These are phyloP conservation scores for Chloroceryle inda DNA, from an alignment of 2,797 vertebrate species.

Conservation along the genomic window DNA sequence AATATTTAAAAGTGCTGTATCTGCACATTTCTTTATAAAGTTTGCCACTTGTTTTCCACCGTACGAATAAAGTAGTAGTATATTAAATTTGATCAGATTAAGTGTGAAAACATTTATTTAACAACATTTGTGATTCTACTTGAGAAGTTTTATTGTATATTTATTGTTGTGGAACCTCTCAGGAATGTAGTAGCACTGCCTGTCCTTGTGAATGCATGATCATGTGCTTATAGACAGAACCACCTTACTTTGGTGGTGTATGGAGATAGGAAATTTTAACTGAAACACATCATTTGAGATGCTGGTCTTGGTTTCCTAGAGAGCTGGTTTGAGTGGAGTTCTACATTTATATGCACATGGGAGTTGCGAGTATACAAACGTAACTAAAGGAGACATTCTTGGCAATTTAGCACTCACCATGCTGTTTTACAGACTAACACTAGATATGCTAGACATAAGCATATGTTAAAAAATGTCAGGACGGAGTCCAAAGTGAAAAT, in stretches of 20 bases:
- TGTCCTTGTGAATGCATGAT: background rate
- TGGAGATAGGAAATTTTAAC: background rate
- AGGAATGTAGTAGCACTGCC: background rate
- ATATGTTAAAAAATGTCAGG: slow-evolving; percentile 58
- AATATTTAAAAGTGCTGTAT: background rate
- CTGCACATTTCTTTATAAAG: background rate
- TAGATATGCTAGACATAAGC: slow-evolving; percentile 51
- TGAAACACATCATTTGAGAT: background rate
- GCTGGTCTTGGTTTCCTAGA: background rate
- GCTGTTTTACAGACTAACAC: slow-evolving; percentile 39
- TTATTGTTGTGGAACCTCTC: background rate
- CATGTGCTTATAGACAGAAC: background rate
- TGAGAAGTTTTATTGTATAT: background rate
- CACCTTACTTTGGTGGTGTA: background rate
- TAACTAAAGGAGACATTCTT: background rate
- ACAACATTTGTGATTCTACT: background rate
- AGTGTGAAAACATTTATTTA: background rate
- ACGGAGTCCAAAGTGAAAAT: slow-evolving; percentile 39
- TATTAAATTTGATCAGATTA: background rate
- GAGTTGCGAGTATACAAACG: background rate
- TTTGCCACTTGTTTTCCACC: background rate
- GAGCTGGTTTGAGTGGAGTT: background rate
- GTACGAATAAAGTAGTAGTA: background rate
- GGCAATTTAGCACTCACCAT: background rate
- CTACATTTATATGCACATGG: background rate